Base-by-base conservation (phyloP, 2,113 vertebrate species). In the Erythrocercus mccallii region DNA sequence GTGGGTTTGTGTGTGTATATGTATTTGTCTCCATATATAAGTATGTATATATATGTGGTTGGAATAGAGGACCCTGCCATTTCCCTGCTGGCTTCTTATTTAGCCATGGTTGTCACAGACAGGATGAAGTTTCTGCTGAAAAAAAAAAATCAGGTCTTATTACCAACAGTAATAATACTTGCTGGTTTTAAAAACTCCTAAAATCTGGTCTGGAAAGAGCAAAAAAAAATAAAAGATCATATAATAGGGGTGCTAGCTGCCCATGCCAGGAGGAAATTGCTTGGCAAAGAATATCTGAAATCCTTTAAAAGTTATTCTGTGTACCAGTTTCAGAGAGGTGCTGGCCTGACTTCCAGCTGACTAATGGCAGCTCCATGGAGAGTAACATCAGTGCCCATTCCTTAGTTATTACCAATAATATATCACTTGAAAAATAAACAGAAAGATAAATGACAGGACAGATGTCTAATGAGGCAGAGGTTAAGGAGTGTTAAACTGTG, bases 401-500 rank as follows among this genome's bases (percentile, higher is more conserved):
- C 82, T 95, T 93, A 92, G 79, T 95, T 96, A 96, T 96, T 96
- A 93, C 77, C 91, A 95, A 95, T 94, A 94, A 94, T 89, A 81
- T 94, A 96, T 96, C 73, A 95, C 83, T 92, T 81, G 74, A 81
- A 94, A 96, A 96, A 95, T 62, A 96, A 95, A 97, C 96, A 97
- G 92, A 96, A 90, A 97, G 95, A 97, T 94, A 97, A 96, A 96
- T 97, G 95, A 84, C 74, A 91, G 91, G 92, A 97, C 88, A 97
- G 93, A 95, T 97, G 88, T 95, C 91, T 98, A 97, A 97, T 96
- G 95, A 97, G 95, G 91, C 92, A 90, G 97, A 96, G 95, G 95
- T 97, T 97, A 98, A 97, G 96, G 94, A 97, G 92, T 97, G 93
- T 98, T 96, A 97, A 97, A 97, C 94, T 97, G 94, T 94, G 86